Base-by-base conservation (phyloP, 2,797 vertebrate genomes). In the Spinus olivaceus region DNA sequence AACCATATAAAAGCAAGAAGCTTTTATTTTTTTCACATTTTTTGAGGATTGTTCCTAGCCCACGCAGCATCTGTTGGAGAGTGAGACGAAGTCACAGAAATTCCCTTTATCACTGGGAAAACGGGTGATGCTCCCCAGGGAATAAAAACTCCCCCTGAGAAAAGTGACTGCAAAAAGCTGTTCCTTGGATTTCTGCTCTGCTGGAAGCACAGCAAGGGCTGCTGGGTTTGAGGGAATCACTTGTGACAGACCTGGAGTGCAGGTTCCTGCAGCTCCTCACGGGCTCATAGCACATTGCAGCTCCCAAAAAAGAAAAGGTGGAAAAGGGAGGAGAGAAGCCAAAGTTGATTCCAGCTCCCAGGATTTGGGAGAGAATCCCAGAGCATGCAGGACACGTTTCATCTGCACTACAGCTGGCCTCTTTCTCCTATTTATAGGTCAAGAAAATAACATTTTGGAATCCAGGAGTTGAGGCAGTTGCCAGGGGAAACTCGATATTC, bases 401-500 rank as follows among this genome's bases (percentile, higher is more conserved):
- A 84, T 91, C 80, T 94, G 76, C 61, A 7, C 69, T 65, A 57
- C 84, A 96, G 91, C 88, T 88, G 87, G 47, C 96, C 57, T 72
- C 51, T 64, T 69, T 67, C 79, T 84, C 88, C 72, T 71, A 73
- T 96, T 90, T 76, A 64, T 92, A 69, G 86, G 88, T 94, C 95
- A 95, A 87, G 83, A 92, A 92, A 86, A 83, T 51, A 87, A 92
- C 76, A 33, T 64, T 57, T 49, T 57, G 86, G 76, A 92, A 92
- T 92, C 30, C 79, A 8, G 90, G 92, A 90, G 64, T 51, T n/a
- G 78, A 81, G 65, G 81, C 24, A 65, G 78, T 94, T 97, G 96
- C 96, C 93, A 96, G 95, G 91, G 86, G 92, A 96, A 96, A 95
- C 92, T 92, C 89, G 78, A 41, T 81, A 89, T 51, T 73, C 66